These are phyloP conservation scores for Linnaemya tessellans DNA, from an alignment of 2,888 invertebrate species.

Conservation along the genomic window DNA sequence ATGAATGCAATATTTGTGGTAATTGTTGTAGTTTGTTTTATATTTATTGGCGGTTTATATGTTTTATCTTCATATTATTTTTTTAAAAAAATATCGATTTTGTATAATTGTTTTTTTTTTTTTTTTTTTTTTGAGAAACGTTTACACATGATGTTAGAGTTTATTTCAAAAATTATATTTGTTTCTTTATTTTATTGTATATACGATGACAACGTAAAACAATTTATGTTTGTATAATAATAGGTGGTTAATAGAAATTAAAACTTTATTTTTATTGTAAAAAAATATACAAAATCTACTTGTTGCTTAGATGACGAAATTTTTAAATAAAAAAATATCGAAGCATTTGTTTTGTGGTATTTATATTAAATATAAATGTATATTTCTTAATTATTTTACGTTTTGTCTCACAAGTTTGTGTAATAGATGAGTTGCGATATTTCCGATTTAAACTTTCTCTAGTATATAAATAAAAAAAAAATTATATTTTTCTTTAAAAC, in stretches of 20 bases:
- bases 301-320: slow-evolving; percentile 52
- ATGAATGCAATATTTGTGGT: slow-evolving; percentile 76
- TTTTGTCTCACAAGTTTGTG: slow-evolving; percentile 49
- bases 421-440: slow-evolving; percentile 40
- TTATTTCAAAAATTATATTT: slow-evolving; percentile 40
- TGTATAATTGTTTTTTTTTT: slow-evolving; percentile 52
- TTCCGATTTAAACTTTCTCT: slow-evolving; percentile 29
- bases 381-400: slow-evolving; percentile 44
- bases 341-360: slow-evolving; percentile 43
- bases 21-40: slow-evolving; percentile 67
- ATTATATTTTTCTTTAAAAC: slow-evolving; percentile 48
- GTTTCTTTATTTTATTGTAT: slow-evolving; percentile 41
- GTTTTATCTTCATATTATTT: slow-evolving; percentile 48
- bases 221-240: slow-evolving; percentile 56
- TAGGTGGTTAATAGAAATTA: slow-evolving; percentile 61
- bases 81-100: slow-evolving; percentile 72
- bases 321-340: slow-evolving; percentile 37
- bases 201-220: slow-evolving; percentile 26
- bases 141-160: slow-evolving; percentile 62
- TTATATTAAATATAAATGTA: slow-evolving; percentile 65
- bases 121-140: slow-evolving; percentile 56
- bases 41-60: slow-evolving; percentile 68
- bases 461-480: slow-evolving; percentile 52
- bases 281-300: slow-evolving; percentile 60
- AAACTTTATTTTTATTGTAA: slow-evolving; percentile 62